Evolutionary conservation across 1,140 invertebrate genomes (phyloP).

Genomic region (Steinernema khuongi): DNA sequence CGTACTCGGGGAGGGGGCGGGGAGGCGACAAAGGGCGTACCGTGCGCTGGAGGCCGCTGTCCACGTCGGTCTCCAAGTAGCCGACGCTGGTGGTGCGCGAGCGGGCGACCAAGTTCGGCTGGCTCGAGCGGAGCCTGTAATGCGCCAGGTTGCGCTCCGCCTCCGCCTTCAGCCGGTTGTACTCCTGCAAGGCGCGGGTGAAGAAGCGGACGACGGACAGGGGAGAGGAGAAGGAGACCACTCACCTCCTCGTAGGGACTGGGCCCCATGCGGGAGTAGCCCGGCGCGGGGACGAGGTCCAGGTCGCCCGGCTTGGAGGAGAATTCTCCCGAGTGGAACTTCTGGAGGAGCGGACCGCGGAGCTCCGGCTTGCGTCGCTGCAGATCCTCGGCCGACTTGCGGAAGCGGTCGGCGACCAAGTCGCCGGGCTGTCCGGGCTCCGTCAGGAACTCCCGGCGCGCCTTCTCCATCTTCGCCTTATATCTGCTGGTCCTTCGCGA

Average conservation of each 20-base stretch:
- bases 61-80: slow-evolving; percentile 40
- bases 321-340: slow-evolving; percentile 54
- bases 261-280: slow-evolving; percentile 40
- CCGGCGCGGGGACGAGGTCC: slow-evolving; percentile 20
- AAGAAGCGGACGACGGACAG: background rate
- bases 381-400: slow-evolving; percentile 51
- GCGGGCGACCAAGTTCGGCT: slow-evolving; percentile 37
- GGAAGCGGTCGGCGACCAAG: slow-evolving; percentile 39
- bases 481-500: slow-evolving; percentile 25
- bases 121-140: slow-evolving; percentile 39
- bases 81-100: slow-evolving; percentile 18
- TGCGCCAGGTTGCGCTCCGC: slow-evolving; percentile 47
- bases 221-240: background rate
- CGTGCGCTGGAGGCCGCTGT: slow-evolving; percentile 25
- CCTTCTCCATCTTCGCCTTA: slow-evolving; percentile 52
- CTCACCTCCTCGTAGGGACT: slow-evolving; percentile 54
- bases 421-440: background rate
- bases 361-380: slow-evolving; percentile 43
- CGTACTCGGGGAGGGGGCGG: slow-evolving; percentile 19
- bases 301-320: slow-evolving; percentile 15
- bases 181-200: slow-evolving; percentile 44
- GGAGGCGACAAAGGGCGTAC: slow-evolving; percentile 24
- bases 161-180: slow-evolving; percentile 46
- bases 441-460: slow-evolving; percentile 42
- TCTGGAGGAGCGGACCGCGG: slow-evolving; percentile 54